Conservation (phyloP, 2,888 invertebrate genomes). For the Philereme vetulata region DNA sequence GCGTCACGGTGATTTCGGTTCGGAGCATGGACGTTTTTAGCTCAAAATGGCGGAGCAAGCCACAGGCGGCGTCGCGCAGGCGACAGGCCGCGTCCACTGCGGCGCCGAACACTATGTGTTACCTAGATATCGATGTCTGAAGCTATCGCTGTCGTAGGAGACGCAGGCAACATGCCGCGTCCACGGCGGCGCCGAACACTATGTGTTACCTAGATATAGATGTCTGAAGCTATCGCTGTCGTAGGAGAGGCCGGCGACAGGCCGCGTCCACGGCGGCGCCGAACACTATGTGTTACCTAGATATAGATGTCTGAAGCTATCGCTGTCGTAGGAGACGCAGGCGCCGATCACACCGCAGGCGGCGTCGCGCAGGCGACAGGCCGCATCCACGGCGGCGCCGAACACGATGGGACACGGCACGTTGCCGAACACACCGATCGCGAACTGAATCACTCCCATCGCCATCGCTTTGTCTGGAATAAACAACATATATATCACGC, state of each 20-base stretch:
- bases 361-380: constrained; percentile 93
- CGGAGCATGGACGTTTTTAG: too few species aligned
- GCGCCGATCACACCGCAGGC: constrained; percentile 92
- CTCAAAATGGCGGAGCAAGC: too few species aligned
- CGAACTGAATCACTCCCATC: constrained; percentile 95
- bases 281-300: constrained; percentile 85
- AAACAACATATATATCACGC: too few species aligned
- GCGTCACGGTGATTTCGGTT: too few species aligned
- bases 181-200: not conserved
- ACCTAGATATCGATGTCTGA: constrained; percentile 94
- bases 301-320: constrained; percentile 92
- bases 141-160: constrained; percentile 92
- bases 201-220: constrained; percentile 91
- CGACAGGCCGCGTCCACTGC: too few species aligned
- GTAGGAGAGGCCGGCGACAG: constrained; percentile 92
- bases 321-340: constrained; percentile 94
- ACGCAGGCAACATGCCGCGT: too few species aligned
- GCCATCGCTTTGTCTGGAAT: constrained; percentile 94
- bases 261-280: too few species aligned
- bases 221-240: constrained; percentile 92
- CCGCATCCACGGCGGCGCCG: constrained; percentile 95
- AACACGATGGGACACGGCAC: constrained; percentile 98
- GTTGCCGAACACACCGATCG: constrained; percentile 96
- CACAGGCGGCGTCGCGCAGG: too few species aligned
- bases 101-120: constrained; percentile 25